Conservation (phyloP, 2,797 vertebrate genomes). For the Petrocephalus sullivani region DNA sequence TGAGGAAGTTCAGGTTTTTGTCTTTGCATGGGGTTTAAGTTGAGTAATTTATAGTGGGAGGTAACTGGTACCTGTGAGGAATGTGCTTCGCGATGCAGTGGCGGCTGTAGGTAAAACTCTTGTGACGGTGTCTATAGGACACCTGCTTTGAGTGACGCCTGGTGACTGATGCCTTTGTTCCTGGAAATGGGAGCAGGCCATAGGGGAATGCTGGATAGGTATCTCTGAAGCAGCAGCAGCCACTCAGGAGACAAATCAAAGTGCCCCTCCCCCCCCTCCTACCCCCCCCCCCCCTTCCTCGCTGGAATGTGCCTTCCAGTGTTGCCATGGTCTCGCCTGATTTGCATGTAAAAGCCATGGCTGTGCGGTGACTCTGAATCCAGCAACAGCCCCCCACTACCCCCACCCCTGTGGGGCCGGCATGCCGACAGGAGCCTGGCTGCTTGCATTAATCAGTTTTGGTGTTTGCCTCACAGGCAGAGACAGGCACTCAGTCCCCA, state of each 20-base stretch:
- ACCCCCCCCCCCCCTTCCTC: not conserved
- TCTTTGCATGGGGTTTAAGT: not conserved
- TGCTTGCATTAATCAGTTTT: not conserved
- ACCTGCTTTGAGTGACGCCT: not conserved
- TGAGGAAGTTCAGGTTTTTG: not conserved
- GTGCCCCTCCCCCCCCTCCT: not conserved
- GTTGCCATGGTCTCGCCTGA: not conserved
- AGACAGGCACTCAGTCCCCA: not conserved
- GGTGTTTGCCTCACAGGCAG: not conserved
- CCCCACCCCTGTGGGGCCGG: not conserved
- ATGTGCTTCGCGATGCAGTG: not conserved
- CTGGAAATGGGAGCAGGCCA: not conserved
- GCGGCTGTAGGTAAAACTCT: not conserved
- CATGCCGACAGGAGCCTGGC: not conserved
- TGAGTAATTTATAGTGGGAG: not conserved
- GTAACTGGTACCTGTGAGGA: not conserved
- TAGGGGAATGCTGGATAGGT: not conserved
- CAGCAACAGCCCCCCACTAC: not conserved
- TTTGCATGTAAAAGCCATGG: slow-evolving; percentile 9
- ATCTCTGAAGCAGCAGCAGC: slow-evolving; percentile 11
- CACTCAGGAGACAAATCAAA: not conserved
- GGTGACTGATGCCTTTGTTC: not conserved
- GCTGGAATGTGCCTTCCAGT: not conserved
- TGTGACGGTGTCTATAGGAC: not conserved
- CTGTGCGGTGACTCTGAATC: not conserved